Evolutionary conservation across 2,797 vertebrate genomes (phyloP), one percentile per base, ranked within the genome.

Genomic region (Streptopelia turtur): DNA sequence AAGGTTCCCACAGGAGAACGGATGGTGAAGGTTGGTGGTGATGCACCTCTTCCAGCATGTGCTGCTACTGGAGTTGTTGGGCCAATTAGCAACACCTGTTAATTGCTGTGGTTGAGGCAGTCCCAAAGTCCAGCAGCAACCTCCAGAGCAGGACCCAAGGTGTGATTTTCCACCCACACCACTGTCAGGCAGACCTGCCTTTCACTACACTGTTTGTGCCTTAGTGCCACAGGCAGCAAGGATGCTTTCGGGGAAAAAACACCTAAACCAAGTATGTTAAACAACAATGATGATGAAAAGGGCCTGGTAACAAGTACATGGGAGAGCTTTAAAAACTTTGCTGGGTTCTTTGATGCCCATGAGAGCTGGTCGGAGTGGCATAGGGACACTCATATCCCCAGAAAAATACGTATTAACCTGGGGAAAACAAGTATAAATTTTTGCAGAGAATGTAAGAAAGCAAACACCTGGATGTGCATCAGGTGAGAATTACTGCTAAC

Each of bases 31-130:
- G 7, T 3, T 83, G 64, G 55, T 17, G 28, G n/a, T 35, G 31
- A 49, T 63, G 23, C 8, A 13, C 21, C 37, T 75, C 14, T 45
- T 78, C 35, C 65, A 49, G 45, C 0, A 0, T 0, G 0, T 47
- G 28, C 28, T 77, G 60, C 56, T 78, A 14, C 27, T 35, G 60
- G 69, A 81, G 39, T 30, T 6, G 3, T 11, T 13, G 24, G 31
- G 63, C 33, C 72, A 65, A 11, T 81, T 45, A 89, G 33, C 31
- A 81, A 31, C 1, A 2, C 21, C 25, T 61, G 24, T 35, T 71
- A 69, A 72, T 53, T 50, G 17, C 37, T 79, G 18, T 65, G 33
- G 37, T 77, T 69, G 31, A 9, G 23, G 16, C 47, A 80, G 20
- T 43, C n/a, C 35, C 20, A 22, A 79, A 72, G 45, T 64, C 15